Conservation (phyloP, 92 coral and sea anemone species). For the Ricordea florida region DNA sequence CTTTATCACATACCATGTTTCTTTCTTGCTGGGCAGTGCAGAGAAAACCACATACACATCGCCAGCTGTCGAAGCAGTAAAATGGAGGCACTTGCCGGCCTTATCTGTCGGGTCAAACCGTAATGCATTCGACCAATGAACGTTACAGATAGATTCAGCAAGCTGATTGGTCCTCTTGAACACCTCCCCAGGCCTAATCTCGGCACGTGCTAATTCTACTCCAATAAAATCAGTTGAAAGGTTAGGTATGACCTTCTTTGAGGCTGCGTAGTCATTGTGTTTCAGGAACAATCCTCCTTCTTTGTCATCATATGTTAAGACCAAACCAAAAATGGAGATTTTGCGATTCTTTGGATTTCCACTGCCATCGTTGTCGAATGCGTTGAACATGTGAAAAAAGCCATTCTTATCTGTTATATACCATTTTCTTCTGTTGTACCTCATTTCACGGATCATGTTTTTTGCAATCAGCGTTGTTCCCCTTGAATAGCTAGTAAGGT, state of each 20-base stretch:
- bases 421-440: conserved; percentile 28
- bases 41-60: conserved; percentile 42
- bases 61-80: conserved; percentile 30
- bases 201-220: no score
- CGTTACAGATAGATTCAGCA: conserved; percentile 12
- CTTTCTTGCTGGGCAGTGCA: conserved; percentile 17
- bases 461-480: conserved; percentile 11
- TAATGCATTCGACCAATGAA: conserved; percentile 48
- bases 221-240: background rate
- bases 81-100: conserved; percentile 53
- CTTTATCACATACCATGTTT: conserved; percentile 20
- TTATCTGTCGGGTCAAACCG: conserved; percentile 47
- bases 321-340: conserved; percentile 50
- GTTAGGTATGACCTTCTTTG: conserved; percentile 13
- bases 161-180: background rate
- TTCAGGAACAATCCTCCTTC: conserved; percentile 16
- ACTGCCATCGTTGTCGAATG: conserved; percentile 23
- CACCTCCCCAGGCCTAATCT: background rate
- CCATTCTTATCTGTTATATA: conserved; percentile 6
- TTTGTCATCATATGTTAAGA: conserved; percentile 23
- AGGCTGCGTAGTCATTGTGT: conserved; percentile 6
- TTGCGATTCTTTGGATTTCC: conserved; percentile 8
- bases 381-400: conserved; percentile 34
- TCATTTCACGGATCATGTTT: background rate
- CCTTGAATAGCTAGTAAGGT: background rate